Conservation (phyloP, 2,797 vertebrate genomes). For the Iguana delicatissima region DNA sequence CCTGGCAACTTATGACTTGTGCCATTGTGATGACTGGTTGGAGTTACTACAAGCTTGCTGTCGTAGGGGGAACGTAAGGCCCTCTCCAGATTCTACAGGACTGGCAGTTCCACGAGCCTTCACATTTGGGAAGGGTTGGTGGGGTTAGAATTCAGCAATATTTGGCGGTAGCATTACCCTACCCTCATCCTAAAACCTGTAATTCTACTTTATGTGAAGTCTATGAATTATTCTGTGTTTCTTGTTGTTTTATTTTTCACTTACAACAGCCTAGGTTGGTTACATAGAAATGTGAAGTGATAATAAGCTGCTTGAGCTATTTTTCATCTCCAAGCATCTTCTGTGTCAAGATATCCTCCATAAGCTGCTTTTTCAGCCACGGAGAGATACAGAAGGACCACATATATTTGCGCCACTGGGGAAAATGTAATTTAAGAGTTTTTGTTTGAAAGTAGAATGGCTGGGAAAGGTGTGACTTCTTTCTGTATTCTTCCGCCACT, state of each 20-base stretch:
- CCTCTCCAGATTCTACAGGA: background rate
- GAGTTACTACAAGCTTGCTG: background rate
- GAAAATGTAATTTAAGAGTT: no score
- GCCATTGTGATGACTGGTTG: background rate
- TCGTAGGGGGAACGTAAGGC: background rate
- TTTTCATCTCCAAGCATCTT: background rate
- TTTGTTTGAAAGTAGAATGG: background rate
- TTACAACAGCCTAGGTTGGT: background rate
- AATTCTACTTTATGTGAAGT: background rate
- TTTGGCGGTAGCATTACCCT: background rate
- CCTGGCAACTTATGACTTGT: background rate
- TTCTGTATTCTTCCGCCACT: background rate
- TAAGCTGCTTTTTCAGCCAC: background rate
- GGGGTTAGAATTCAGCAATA: background rate
- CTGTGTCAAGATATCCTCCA: background rate
- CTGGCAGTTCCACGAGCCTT: background rate
- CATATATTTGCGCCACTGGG: background rate
- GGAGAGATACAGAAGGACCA: background rate
- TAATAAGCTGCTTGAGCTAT: background rate
- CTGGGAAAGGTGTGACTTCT: no score
- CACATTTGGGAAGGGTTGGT: background rate
- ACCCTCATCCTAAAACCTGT: background rate
- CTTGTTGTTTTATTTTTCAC: background rate
- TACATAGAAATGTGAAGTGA: background rate
- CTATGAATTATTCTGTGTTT: background rate